These are phyloP conservation scores for Leiothrix lutea DNA, from an alignment of 2,113 vertebrate genomes.

Conservation along the genomic window DNA sequence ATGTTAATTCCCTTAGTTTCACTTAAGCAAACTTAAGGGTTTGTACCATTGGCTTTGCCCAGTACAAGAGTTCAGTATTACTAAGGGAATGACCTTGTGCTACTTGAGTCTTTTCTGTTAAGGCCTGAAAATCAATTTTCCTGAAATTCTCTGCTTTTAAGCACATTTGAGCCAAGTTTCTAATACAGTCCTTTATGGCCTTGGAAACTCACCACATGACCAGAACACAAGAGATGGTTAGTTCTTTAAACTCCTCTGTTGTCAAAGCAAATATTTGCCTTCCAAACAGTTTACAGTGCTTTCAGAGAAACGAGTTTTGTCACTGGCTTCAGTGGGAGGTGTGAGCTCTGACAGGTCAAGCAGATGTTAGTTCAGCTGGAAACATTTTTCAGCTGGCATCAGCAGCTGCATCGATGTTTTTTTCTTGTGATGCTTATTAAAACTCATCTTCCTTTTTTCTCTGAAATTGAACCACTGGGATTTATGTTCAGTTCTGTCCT, in stretches of 20 bases:
- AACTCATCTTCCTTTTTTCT: background rate
- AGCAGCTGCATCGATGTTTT: background rate
- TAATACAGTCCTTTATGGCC: background rate
- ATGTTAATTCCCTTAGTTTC: background rate
- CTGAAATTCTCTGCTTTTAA: background rate
- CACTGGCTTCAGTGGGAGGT: background rate
- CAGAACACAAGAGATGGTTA: background rate
- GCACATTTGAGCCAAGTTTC: background rate
- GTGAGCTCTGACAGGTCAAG: background rate
- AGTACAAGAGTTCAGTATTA: background rate
- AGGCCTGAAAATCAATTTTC: background rate
- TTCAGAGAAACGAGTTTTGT: background rate
- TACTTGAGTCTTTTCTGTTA: background rate
- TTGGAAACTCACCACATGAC: background rate
- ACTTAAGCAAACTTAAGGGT: background rate
- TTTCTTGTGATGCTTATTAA: background rate
- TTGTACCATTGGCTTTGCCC: background rate
- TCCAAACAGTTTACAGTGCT: background rate
- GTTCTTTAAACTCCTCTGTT: background rate
- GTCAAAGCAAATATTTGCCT: conserved; percentile 3
- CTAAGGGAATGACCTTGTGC: background rate
- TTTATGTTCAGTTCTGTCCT: background rate
- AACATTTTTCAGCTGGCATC: background rate
- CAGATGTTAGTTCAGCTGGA: conserved; percentile 37
- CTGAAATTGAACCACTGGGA: background rate